Evolutionary conservation across 2,888 invertebrate genomes (phyloP), one percentile per base, ranked within the genome.

Genomic region (Scelioninae gen. 2): DNA sequence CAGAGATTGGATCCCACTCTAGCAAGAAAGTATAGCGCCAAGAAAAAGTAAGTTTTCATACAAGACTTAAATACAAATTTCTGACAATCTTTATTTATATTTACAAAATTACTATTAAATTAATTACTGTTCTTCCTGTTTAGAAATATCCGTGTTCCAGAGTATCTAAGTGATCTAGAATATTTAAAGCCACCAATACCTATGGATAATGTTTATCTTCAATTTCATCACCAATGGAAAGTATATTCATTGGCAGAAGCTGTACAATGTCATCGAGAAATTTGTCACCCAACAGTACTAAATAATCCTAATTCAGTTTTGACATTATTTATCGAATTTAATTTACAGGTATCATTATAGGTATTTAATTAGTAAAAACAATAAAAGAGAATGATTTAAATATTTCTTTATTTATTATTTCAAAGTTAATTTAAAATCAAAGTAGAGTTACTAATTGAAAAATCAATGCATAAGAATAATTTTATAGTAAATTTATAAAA

Each of bases 201-300:
- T 13, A 25, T 86, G 77, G 92, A 94, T 85, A 87, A 95, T 87
- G 91, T 94, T 74, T 93, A 88, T 81, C 82, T 89, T 3, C 82
- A 86, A 0, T 88, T 86, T 75, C 89, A 88, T 80, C 91, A 90
- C 77, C 88, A 88, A 73, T 89, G 89, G 87, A 88, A 87, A 63
- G n/a, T 37, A 15, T 93, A 92, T 86, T 86, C 91, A 0, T 90
- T 95, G 1, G 87, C 88, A 11, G 94, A 96, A 79, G 96, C 96
- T 0, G 88, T 97, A 10, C 87, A 90, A 73, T 91, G 91, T 67
- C 94, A 95, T 80, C 89, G 92, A 48, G 94, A 96, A 85, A 91
- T 92, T 0, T 94, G 95, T 84, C 93, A 95, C 83, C 94, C 95
- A 0, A 90, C 93, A 0, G 92, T 96, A 87, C 93, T 91, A 80